Evolutionary conservation across 2,888 invertebrate species (phyloP).

Genomic region (Crematogaster levior): DNA sequence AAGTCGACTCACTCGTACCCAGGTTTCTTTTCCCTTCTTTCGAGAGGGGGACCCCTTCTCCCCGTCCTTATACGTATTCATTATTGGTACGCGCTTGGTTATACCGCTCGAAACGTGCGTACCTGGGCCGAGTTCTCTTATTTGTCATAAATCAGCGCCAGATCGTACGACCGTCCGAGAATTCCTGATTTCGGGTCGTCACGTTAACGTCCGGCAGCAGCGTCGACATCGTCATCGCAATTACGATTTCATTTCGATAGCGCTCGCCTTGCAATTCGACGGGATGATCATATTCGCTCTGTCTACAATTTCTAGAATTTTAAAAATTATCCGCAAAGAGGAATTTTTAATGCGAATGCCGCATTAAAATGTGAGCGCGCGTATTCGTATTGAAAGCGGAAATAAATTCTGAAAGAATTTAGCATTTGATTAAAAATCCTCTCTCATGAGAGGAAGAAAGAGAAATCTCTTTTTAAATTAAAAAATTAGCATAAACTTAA

Average conservation of each 20-base stretch:
- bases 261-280: no score
- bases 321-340: background rate
- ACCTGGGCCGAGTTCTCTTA: constrained; percentile 79
- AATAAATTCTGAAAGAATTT: background rate
- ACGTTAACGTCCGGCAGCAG: background rate
- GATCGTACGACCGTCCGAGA: constrained; percentile 74
- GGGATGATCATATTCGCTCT: background rate
- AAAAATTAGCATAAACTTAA: background rate
- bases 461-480: background rate
- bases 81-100: constrained; percentile 82
- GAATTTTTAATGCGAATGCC: background rate
- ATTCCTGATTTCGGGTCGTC: constrained; percentile 73
- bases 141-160: constrained; percentile 82
- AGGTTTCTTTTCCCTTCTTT: constrained; percentile 55
- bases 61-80: constrained; percentile 80
- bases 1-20: constrained; percentile 79
- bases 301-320: background rate
- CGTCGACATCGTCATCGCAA: constrained; percentile 1
- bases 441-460: background rate
- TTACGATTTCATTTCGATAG: background rate
- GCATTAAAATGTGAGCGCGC: background rate
- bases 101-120: constrained; percentile 78
- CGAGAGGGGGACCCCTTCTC: constrained; percentile 54
- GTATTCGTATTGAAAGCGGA: background rate
- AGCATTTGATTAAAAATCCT: background rate